phyloP scores from a whole-genome alignment of 2,888 invertebrate genomes.

The Himalopsyche kuldschensis region DNA sequence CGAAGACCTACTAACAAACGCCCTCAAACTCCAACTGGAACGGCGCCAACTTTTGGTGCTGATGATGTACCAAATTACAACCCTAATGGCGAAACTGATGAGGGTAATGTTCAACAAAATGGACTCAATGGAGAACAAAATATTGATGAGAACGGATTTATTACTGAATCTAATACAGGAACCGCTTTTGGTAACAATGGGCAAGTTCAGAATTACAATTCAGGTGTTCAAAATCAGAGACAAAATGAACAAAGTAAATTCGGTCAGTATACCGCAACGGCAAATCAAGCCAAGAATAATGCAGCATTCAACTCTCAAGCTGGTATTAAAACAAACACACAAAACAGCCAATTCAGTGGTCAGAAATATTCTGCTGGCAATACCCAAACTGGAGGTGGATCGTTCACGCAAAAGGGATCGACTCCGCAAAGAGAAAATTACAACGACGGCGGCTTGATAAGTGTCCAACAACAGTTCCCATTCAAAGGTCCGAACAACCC shows the following conservation, averaged over 20 bases:
- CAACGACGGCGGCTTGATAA: constrained; percentile 4
- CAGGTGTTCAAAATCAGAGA: neutral
- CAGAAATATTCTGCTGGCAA: neutral
- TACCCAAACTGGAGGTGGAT: neutral
- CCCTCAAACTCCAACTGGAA: neutral
- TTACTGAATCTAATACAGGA: neutral
- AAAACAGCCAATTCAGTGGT: neutral
- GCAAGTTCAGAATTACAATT: neutral
- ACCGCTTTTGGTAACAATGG: neutral
- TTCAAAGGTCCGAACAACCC: neutral
- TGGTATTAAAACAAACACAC: neutral
- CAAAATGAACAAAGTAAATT: constrained; percentile 3
- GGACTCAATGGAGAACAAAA: neutral
- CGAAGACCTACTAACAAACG: neutral
- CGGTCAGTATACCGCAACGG: neutral
- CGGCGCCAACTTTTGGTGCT: neutral
- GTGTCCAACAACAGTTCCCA: constrained; percentile 8
- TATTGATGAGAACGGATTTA: neutral
- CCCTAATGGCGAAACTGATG: neutral
- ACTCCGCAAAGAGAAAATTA: neutral
- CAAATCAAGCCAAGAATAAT: neutral
- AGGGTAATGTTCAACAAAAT: neutral
- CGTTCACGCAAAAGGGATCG: neutral
- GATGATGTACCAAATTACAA: neutral
- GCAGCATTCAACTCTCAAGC: neutral